Base-by-base conservation (phyloP, 2,888 invertebrate species). In the Drosophila mimetica region DNA sequence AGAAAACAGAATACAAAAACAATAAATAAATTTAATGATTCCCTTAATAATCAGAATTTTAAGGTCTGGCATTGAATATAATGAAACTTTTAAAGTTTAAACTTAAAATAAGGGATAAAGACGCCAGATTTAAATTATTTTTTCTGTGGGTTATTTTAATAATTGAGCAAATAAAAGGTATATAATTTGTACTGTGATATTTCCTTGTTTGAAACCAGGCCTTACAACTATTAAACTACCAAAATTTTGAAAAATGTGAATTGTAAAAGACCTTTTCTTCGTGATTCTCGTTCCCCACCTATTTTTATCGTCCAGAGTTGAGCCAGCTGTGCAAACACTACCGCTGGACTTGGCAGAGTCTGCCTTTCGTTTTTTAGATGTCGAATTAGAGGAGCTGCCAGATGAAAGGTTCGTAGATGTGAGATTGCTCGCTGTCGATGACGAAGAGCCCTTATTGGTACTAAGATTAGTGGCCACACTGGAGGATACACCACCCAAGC, bases 341-440 rank as follows among this genome's bases (percentile, higher is more conserved):
- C 55, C 60, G 36, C 74, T 85, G 22, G 89, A 74, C 55, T 90
- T 89, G 0, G 81, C 48, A 5, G 54, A 72, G 42, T 92, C 92
- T 3, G 87, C 89, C 76, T 92, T 92, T 8, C 92, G 88, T 61
- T 92, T 92, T 60, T 92, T 92, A 0, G 89, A 88, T 4, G 84
- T 30, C 5, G 90, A 28, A 30, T 18, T 71, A 8, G 50, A 78
- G 18, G 81, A 74, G 64, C 73, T 54, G 48, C 54, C 60, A 3
- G 60, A 54, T 4, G 66, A 5, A 11, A 30, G 34, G 9, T 22
- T 46, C 28, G 70, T 28, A 18, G 70, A 11, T 30, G 41, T 22
- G 37, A 52, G 41, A 30, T 65, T 77, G 28, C 34, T 65, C 13
- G 28, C 13, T 16, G 63, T 16, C 13, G 52, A 52, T 20, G 72